These are phyloP conservation scores for Antechinus stuartii DNA, from an alignment of 2,113 vertebrate species.

Conservation along the genomic window DNA sequence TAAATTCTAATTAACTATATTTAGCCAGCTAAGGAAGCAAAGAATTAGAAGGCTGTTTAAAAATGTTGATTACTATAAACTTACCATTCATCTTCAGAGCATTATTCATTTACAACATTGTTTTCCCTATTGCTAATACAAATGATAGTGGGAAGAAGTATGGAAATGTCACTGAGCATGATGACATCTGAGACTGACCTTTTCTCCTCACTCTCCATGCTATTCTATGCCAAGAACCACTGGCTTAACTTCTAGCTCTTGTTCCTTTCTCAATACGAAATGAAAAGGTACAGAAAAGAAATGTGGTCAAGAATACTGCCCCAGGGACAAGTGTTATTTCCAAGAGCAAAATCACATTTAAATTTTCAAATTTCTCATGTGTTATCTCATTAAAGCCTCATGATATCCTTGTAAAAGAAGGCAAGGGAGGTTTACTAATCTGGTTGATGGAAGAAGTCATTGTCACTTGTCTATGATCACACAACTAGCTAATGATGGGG, in stretches of 20 bases:
- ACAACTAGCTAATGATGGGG: background rate
- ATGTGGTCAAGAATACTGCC: background rate
- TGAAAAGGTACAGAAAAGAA: background rate
- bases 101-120: background rate
- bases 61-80: background rate
- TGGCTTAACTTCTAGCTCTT: background rate
- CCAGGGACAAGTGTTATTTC: background rate
- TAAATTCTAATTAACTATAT: background rate
- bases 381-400: background rate
- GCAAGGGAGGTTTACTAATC: background rate
- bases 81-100: background rate
- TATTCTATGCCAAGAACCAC: background rate
- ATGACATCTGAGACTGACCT: background rate
- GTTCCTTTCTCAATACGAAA: background rate
- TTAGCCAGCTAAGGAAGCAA: background rate
- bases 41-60: background rate
- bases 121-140: background rate
- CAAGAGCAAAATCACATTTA: background rate
- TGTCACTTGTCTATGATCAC: background rate
- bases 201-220: background rate
- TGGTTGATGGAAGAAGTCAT: background rate
- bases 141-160: background rate
- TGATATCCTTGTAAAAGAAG: background rate
- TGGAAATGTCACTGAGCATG: background rate
- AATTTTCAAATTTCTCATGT: background rate